Percentiles rank a stretch among this genome's conserved stretches.
Evolutionary conservation across 2,113 vertebrate species (phyloP).

Genomic region (Oryzias curvinotus): DNA sequence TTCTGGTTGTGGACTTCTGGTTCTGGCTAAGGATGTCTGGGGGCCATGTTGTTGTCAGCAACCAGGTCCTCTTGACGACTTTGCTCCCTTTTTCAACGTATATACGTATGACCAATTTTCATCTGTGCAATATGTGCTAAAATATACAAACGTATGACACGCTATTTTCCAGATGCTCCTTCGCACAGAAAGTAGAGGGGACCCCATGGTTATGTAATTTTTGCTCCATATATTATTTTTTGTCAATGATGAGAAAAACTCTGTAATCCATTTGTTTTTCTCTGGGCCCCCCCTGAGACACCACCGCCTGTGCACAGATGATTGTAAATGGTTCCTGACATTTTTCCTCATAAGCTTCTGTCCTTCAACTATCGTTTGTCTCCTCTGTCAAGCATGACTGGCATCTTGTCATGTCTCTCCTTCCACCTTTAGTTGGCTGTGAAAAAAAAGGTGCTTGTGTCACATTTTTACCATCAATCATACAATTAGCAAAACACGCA

Average conservation of each 20-base stretch:
- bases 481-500: conserved; percentile 37
- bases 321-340: conserved; percentile 21
- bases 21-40: no score
- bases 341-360: conserved; percentile 37
- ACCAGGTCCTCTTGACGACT: no score
- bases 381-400: conserved; percentile 22
- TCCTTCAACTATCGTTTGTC: conserved; percentile 30
- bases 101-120: no score
- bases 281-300: conserved; percentile 6
- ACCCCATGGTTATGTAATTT: conserved; percentile 5
- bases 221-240: conserved; percentile 56
- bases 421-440: conserved; percentile 38
- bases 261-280: conserved; percentile 30
- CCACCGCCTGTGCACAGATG: conserved; percentile 10
- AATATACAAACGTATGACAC: no score
- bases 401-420: conserved; percentile 40
- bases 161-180: conserved; percentile 11
- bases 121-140: no score
- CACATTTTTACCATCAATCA: conserved; percentile 54
- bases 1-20: no score
- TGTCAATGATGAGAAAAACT: conserved; percentile 43
- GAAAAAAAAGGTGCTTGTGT: conserved; percentile 41
- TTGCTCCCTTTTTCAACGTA: no score
- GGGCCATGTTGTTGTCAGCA: no score
- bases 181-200: conserved; percentile 18